Conservation (phyloP, 2,113 vertebrate species). For the Diadophis punctatus region DNA sequence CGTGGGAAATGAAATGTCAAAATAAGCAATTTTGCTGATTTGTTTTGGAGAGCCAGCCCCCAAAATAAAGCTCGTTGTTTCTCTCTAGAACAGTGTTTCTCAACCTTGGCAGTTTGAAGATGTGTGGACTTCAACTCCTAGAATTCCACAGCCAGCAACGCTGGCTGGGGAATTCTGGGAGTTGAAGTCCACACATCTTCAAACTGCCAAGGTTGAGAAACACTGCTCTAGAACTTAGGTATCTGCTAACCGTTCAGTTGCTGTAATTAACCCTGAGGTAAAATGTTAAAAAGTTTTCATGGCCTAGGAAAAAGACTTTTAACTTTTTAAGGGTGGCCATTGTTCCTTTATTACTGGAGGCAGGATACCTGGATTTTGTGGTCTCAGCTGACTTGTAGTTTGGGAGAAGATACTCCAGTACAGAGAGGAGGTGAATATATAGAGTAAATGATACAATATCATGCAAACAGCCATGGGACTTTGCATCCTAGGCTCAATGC, state of each 20-base stretch:
- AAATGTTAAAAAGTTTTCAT: background rate
- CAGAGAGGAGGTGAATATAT: background rate
- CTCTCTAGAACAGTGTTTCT: too few relatives aligned
- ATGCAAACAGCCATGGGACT: background rate
- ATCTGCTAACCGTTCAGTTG: background rate
- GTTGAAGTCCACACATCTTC: too few relatives aligned
- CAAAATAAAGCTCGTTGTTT: background rate
- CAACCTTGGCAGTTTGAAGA: too few relatives aligned
- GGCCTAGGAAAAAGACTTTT: background rate
- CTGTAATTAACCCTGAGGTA: background rate
- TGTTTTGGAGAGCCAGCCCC: background rate
- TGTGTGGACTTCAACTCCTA: too few relatives aligned
- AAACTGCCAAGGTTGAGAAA: too few relatives aligned
- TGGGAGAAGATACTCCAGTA: background rate
- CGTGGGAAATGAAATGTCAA: background rate
- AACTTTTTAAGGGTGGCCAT: background rate
- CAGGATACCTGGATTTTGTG: background rate
- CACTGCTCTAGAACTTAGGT: too few relatives aligned
- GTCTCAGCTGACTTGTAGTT: background rate
- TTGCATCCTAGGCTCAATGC: background rate
- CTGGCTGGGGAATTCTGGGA: too few relatives aligned
- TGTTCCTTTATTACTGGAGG: background rate
- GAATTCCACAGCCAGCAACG: too few relatives aligned
- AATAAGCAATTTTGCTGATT: background rate
- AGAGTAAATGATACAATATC: background rate